phyloP scores from a whole-genome alignment of 35 echinoderm and acorn worm species.

The Ophioderma brevispina region DNA sequence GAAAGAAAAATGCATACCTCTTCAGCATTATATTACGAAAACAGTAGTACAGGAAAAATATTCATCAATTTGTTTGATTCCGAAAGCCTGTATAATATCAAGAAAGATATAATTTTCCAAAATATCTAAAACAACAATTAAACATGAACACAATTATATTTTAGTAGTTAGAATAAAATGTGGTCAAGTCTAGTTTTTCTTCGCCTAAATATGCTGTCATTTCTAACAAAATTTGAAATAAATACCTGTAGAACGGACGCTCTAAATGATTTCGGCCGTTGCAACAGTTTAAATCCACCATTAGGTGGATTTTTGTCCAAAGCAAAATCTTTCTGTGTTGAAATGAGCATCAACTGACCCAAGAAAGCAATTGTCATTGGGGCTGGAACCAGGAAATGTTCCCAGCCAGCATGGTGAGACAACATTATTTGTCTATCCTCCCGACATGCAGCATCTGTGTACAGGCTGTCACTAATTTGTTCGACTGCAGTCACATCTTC shows the following conservation, averaged over 20 bases:
- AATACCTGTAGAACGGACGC: too few species aligned
- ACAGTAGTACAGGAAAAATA: neutral
- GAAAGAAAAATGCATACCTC: neutral
- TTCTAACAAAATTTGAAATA: neutral
- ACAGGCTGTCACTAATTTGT: too few species aligned
- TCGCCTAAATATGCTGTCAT: neutral
- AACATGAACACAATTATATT: neutral
- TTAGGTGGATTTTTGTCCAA: too few species aligned
- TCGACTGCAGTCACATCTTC: too few species aligned
- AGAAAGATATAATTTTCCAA: neutral
- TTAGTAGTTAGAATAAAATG: neutral
- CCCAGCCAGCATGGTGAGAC: neutral
- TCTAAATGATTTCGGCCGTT: neutral
- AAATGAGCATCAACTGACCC: too few species aligned
- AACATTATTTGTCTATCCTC: neutral
- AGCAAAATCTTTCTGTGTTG: too few species aligned
- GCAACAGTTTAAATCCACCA: neutral
- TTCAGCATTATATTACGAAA: neutral
- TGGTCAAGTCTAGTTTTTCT: neutral
- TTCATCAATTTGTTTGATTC: neutral
- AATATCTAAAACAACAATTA: neutral
- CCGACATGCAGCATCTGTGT: too few species aligned
- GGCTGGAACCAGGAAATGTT: neutral
- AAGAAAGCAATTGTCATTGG: too few species aligned
- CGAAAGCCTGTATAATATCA: neutral